phyloP scores from a whole-genome alignment of 2,797 vertebrate genomes.

The Gallirallus australis region DNA sequence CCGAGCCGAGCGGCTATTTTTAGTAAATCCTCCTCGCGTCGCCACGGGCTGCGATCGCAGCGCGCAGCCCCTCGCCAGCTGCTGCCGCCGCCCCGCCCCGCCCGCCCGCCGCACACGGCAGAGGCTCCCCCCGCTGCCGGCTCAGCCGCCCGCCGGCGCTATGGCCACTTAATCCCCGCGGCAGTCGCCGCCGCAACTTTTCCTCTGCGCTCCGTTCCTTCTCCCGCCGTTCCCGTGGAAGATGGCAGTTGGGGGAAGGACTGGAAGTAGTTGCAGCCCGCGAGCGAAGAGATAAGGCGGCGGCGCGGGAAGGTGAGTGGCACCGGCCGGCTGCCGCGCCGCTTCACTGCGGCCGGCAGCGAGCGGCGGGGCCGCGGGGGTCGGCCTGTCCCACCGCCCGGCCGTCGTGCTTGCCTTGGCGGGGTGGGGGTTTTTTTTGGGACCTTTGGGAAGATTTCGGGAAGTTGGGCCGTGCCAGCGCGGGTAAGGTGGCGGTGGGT shows the following conservation, averaged over 20 bases:
- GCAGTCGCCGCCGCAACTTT: constrained; percentile 72
- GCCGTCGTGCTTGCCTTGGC: not conserved
- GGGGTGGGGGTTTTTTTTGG: not conserved
- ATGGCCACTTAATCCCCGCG: not conserved
- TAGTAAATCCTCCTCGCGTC: constrained; percentile 81
- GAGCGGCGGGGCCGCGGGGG: not conserved
- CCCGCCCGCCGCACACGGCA: constrained; percentile 2
- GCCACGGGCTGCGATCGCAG: constrained; percentile 74
- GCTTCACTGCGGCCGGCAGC: not conserved
- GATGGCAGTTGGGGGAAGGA: constrained; percentile 72
- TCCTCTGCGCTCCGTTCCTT: not conserved
- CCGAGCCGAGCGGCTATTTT: constrained; percentile 80
- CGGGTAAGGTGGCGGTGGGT: not conserved
- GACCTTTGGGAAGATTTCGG: not conserved
- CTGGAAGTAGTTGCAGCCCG: constrained; percentile 73
- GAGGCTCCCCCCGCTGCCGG: not conserved
- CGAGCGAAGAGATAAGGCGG: constrained; percentile 37
- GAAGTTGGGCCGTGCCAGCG: not conserved
- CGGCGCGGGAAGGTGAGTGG: constrained; percentile 47
- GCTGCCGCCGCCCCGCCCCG: not conserved
- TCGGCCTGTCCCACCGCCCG: not conserved
- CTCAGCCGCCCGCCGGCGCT: not conserved
- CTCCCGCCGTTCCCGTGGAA: constrained; percentile 16
- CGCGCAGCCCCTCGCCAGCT: constrained; percentile 54
- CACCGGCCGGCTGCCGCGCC: not conserved